Percentiles rank a stretch among this genome's conserved stretches.
Conservation (phyloP, 2,113 vertebrate species). For the Zosterops hypoxanthus region DNA sequence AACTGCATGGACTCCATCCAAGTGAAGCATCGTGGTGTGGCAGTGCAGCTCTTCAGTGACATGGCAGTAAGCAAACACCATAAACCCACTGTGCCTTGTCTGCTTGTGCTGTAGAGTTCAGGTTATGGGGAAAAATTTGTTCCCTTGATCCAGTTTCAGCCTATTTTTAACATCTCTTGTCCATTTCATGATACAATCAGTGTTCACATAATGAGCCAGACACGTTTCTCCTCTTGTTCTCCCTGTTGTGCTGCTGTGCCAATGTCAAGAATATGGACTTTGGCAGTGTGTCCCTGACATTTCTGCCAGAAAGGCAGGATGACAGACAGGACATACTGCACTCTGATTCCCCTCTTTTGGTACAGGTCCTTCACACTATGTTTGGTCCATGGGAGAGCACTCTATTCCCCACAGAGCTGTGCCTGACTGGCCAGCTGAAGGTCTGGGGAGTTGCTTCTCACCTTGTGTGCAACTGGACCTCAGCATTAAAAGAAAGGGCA, state of each 20-base stretch:
- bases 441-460: background rate
- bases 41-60: conserved; percentile 80
- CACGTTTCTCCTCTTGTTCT: background rate
- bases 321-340: background rate
- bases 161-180: background rate
- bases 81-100: background rate
- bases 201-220: background rate
- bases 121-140: background rate
- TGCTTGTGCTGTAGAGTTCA: background rate
- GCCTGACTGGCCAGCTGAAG: background rate
- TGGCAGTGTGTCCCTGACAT: background rate
- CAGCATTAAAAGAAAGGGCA: background rate
- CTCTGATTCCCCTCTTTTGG: background rate
- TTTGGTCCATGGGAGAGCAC: background rate
- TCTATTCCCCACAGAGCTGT: background rate
- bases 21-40: conserved; percentile 72
- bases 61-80: conserved; percentile 78
- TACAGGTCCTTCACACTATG: background rate
- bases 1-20: conserved; percentile 90
- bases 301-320: background rate
- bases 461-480: background rate
- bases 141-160: background rate
- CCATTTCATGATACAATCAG: background rate
- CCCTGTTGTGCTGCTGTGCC: background rate
- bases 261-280: background rate